Conservation (phyloP, 1,140 invertebrate genomes). For the Steinernema khuongi region DNA sequence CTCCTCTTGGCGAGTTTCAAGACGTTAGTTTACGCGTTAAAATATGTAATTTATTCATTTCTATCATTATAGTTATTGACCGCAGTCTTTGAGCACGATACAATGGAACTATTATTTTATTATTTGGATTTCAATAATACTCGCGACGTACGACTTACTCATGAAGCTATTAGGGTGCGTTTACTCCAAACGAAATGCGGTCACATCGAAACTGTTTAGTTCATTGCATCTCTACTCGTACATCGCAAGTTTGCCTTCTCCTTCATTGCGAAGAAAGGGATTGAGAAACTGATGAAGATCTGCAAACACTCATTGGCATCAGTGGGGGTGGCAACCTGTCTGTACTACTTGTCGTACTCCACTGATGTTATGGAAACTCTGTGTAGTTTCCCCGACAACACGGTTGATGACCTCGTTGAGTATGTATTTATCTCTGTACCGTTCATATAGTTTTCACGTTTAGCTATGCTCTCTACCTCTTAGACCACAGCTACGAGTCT, state of each 20-base stretch:
- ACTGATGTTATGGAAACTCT: conserved; percentile 95
- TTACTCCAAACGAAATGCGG: neutral
- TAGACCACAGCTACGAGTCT: conserved; percentile 91
- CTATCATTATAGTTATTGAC: conserved; percentile 70
- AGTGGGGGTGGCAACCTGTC: conserved; percentile 86
- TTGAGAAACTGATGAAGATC: conserved; percentile 76
- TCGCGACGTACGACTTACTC: conserved; percentile 80
- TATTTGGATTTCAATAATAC: conserved; percentile 84
- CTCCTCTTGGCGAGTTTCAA: conserved; percentile 91
- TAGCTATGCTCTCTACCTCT: conserved; percentile 81
- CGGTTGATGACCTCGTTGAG: conserved; percentile 74
- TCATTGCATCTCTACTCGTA: conserved; percentile 81
- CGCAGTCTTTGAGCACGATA: conserved; percentile 83
- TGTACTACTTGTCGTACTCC: conserved; percentile 92
- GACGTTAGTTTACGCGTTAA: conserved; percentile 65
- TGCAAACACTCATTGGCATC: conserved; percentile 85
- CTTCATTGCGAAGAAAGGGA: conserved; percentile 77
- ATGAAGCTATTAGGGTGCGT: conserved; percentile 71
- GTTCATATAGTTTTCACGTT: conserved; percentile 33
- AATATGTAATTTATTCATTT: neutral
- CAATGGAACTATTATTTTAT: conserved; percentile 77
- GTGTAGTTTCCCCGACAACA: conserved; percentile 73
- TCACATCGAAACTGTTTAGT: conserved; percentile 65
- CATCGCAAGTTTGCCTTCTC: conserved; percentile 96
- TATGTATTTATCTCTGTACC: conserved; percentile 59